Base-by-base conservation (phyloP, 2,113 vertebrate genomes). In the Neopipo cinnamomea region DNA sequence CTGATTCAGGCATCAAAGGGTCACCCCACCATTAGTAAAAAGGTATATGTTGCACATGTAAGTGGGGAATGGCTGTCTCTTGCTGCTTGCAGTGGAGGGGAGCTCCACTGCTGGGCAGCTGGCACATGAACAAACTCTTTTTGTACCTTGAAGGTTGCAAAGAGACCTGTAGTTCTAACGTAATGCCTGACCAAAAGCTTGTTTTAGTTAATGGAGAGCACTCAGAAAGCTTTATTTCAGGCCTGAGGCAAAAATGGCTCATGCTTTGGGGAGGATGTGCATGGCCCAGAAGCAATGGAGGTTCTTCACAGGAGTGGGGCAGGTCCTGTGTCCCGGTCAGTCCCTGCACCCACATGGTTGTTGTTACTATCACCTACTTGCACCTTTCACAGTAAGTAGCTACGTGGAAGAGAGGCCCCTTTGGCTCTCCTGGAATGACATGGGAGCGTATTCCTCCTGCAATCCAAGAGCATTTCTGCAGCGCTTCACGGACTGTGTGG, bases 401-500 rank as follows among this genome's bases (percentile, higher is more conserved):
- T 42, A 35, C 37, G 35, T 42, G n/a, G 62, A 93, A 93, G 25
- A 58, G 30, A 79, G 30, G 8, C 20, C 24, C 47, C 44, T 71
- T 14, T 46, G 59, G 14, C 39, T 52, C 8, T 73, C 52, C 35
- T 76, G 74, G 41, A 49, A 66, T 37, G 41, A 18, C 6, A 7
- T 18, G 19, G 27, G 19, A 75, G 1, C 4, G 2, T 33, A 31
- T 81, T 80, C 25, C 5, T 67, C 14, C 44, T 76, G 46, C 18
- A 66, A 11, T 19, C 3, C 4, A 1, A 47, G 21, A 91, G 37
- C 9, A 6, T 47, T 77, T 84, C 86, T 77, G 46, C 24, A 55
- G 55, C 39, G 17, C 30, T 83, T 84, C 24, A 33, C 0, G 0
- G 72, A 46, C 16, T 2, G 0, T 5, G 24, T 63, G 72, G 30